Evolutionary conservation across 2,888 invertebrate species (phyloP).

Genomic region (Rosalia funebris): DNA sequence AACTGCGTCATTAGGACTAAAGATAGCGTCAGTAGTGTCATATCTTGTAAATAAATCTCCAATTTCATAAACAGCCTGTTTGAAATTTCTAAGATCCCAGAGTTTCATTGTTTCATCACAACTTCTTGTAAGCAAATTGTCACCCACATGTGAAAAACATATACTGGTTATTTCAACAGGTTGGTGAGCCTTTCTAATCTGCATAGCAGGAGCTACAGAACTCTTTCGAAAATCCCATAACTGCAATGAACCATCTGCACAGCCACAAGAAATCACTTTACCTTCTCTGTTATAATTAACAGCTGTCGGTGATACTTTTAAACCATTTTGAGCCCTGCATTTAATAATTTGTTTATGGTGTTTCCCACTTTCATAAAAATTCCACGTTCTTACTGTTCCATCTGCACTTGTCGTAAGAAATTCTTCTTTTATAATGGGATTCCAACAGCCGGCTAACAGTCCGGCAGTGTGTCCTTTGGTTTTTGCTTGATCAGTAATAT

Average conservation of each 20-base stretch:
- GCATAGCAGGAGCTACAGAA: constrained; percentile 86
- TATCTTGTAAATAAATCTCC: constrained; percentile 83
- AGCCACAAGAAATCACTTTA: constrained; percentile 88
- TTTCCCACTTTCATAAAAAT: constrained; percentile 76
- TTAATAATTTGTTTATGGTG: constrained; percentile 87
- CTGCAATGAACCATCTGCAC: constrained; percentile 94
- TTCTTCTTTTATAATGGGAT: constrained; percentile 89
- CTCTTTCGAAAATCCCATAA: constrained; percentile 96
- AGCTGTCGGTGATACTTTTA: constrained; percentile 85
- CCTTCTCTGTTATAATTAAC: constrained; percentile 75
- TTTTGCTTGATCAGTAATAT: constrained; percentile 91
- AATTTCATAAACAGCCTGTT: constrained; percentile 77
- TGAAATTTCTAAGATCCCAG: constrained; percentile 91
- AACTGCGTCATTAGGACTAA: constrained; percentile 92
- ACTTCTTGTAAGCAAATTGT: constrained; percentile 80
- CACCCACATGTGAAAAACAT: constrained; percentile 88
- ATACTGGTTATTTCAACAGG: constrained; percentile 86
- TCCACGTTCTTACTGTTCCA: constrained; percentile 93
- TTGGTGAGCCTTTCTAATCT: constrained; percentile 83
- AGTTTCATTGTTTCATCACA: constrained; percentile 95
- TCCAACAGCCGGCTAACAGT: constrained; percentile 90
- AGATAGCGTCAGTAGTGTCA: constrained; percentile 82
- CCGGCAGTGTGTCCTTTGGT: constrained; percentile 95
- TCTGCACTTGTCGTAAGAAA: constrained; percentile 96
- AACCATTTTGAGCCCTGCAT: constrained; percentile 84